phyloP scores from a whole-genome alignment of 2,888 invertebrate genomes.

The Morpho helenor region DNA sequence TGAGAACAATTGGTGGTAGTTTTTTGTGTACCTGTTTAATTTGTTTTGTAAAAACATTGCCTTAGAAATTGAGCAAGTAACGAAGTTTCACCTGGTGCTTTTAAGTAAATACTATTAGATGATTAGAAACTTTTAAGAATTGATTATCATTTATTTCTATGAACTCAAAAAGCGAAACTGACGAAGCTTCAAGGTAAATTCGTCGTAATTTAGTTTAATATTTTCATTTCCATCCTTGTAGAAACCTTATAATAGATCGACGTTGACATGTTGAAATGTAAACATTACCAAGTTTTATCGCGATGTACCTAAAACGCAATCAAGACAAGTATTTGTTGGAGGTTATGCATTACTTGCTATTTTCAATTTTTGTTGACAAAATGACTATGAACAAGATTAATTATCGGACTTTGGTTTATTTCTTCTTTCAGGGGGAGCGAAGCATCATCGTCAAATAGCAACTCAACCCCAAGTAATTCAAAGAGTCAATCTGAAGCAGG shows the following conservation, averaged over 20 bases:
- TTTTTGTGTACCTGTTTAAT: slow-evolving; percentile 48
- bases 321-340: slow-evolving; percentile 37
- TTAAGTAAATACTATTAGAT: slow-evolving; percentile 49
- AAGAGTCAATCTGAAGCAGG: slow-evolving; percentile 50
- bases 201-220: slow-evolving; percentile 21
- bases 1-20: slow-evolving; percentile 54
- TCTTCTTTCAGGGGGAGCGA: slow-evolving; percentile 65
- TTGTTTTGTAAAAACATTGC: slow-evolving; percentile 42
- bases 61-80: slow-evolving; percentile 18
- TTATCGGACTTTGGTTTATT: slow-evolving; percentile 1
- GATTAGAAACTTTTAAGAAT: slow-evolving; percentile 51
- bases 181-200: slow-evolving; percentile 78
- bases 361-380: slow-evolving; percentile 56
- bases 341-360: slow-evolving; percentile 70
- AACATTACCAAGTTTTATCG: not conserved
- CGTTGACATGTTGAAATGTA: too few species aligned
- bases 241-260: too few species aligned
- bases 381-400: slow-evolving; percentile 1
- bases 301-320: slow-evolving; percentile 14
- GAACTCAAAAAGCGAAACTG: slow-evolving; percentile 77
- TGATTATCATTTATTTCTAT: slow-evolving; percentile 68
- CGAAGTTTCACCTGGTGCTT: slow-evolving; percentile 17
- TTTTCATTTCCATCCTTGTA: slow-evolving; percentile 1
- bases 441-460: slow-evolving; percentile 72
- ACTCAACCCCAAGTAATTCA: slow-evolving; percentile 54